A percentile compares a stretch with the other conserved stretches of the same genome.
Evolutionary conservation across 2,113 vertebrate species (phyloP).

Genomic region (Carassius carassius): DNA sequence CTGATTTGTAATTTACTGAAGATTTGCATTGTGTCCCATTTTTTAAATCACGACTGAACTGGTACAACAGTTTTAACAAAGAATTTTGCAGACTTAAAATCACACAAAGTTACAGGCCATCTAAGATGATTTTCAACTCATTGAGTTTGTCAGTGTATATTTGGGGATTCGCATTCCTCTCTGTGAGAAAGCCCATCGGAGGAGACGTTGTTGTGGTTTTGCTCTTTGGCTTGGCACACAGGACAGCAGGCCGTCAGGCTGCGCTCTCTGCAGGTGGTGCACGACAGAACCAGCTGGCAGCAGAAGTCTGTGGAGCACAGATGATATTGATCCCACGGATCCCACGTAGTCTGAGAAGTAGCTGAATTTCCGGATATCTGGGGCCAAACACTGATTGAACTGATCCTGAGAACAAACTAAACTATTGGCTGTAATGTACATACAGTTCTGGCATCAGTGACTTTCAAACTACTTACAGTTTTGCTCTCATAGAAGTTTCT

Average conservation of each 20-base stretch:
- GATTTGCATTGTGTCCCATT: not conserved
- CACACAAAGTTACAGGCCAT: not conserved
- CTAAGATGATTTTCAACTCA: not conserved
- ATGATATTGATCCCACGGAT: conserved; percentile 88
- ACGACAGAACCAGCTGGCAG: conserved; percentile 90
- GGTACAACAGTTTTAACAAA: not conserved
- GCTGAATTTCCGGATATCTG: conserved; percentile 98
- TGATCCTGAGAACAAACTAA: conserved; percentile 76
- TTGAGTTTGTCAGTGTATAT: conserved; percentile 62
- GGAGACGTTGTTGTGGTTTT: not conserved
- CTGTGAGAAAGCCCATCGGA: conserved; percentile 63
- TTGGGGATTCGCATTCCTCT: conserved; percentile 91
- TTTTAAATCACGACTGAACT: no score
- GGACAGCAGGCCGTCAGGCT: conserved; percentile 88
- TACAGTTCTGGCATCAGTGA: not conserved
- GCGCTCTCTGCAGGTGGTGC: conserved; percentile 76
- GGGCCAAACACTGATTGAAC: conserved; percentile 89
- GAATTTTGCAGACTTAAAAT: not conserved
- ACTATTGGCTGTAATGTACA: not conserved
- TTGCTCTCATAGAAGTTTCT: conserved; percentile 98
- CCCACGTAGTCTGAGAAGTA: conserved; percentile 95
- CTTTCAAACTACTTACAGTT: conserved; percentile 82
- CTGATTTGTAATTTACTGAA: not conserved
- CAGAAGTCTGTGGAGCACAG: conserved; percentile 88
- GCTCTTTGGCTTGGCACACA: conserved; percentile 83